phyloP scores from a whole-genome alignment of 2,113 vertebrate genomes.

The Calonectris borealis region DNA sequence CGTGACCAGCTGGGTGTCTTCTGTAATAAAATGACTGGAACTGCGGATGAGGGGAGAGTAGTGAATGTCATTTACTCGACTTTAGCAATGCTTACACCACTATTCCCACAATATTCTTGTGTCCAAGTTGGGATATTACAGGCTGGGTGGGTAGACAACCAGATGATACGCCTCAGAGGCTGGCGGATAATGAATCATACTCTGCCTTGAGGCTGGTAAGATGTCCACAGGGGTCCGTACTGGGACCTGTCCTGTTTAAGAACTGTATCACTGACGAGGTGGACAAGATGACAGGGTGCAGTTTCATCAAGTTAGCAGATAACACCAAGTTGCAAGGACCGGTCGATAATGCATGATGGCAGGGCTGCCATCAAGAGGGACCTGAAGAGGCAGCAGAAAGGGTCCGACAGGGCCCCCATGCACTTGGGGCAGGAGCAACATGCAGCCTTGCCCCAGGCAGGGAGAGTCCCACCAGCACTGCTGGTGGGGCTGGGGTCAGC shows the following conservation, averaged over 20 bases:
- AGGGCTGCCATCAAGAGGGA: not conserved
- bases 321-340: not conserved
- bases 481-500: fast-evolving
- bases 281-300: not conserved
- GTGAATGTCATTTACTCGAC: not conserved
- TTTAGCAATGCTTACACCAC: not conserved
- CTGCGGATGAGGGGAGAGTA: not conserved
- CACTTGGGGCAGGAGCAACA: not conserved
- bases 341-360: not conserved
- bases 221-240: not conserved
- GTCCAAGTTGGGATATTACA: not conserved
- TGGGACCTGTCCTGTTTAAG: not conserved
- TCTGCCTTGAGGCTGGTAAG: not conserved
- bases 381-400: not conserved
- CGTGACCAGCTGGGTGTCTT: not conserved
- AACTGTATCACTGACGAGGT: not conserved
- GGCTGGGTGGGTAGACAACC: not conserved
- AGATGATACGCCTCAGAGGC: not conserved
- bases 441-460: not conserved
- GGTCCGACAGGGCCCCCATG: not conserved
- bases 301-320: not conserved
- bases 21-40: not conserved
- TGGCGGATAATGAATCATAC: not conserved
- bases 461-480: not conserved
- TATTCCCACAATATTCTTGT: not conserved